Conservation (phyloP, 2,797 vertebrate genomes). For the Ceryle rudis region DNA sequence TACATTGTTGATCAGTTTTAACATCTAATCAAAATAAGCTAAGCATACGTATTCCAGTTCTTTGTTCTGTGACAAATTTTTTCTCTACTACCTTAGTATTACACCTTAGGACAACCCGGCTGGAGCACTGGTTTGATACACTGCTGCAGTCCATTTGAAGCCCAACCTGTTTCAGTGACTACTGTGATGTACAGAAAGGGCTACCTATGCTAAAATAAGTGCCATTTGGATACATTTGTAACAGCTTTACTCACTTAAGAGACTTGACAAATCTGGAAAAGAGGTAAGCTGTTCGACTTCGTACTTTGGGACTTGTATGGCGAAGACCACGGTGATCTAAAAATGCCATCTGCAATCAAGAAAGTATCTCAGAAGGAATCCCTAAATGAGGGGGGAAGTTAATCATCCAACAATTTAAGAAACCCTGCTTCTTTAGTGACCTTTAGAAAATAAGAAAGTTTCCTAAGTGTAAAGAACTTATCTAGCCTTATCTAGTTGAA, state of each 20-base stretch:
- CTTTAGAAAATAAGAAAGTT: not conserved
- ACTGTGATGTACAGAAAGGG: not conserved
- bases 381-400: not conserved
- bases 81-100: not conserved
- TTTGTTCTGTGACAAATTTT: not conserved
- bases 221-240: not conserved
- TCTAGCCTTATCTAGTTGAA: not conserved
- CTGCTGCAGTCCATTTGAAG: not conserved
- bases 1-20: not conserved
- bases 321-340: slow-evolving; percentile 93
- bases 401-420: not conserved
- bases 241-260: slow-evolving; percentile 87
- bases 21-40: not conserved
- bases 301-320: slow-evolving; percentile 85
- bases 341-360: slow-evolving; percentile 91
- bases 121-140: not conserved
- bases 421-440: not conserved
- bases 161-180: not conserved
- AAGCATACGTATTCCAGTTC: not conserved
- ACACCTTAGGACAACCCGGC: not conserved
- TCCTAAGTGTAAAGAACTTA: not conserved
- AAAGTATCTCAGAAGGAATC: not conserved
- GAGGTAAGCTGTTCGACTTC: slow-evolving; percentile 92
- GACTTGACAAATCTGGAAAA: slow-evolving; percentile 98
- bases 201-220: not conserved